Base-by-base conservation (phyloP, 92 coral and sea anemone genomes). In the Porites evermanni region DNA sequence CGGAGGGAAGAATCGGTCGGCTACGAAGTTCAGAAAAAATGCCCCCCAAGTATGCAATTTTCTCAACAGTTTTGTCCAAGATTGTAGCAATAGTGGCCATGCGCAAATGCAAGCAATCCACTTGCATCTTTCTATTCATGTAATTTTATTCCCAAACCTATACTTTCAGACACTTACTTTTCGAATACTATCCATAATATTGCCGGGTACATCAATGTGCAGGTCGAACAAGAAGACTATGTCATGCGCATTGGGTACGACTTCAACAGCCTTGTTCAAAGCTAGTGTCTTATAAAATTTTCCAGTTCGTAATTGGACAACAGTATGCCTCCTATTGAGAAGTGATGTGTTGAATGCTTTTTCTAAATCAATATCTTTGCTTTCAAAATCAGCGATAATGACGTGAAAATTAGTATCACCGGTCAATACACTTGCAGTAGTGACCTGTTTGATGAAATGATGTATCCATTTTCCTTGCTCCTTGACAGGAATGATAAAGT, bases 201-300 rank as follows among this genome's bases (percentile, higher is more conserved):
- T 51, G 12, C 23, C 60, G 7, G 82, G 88, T 2, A 84, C n/a
- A 8, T 12, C 82, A 54, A 74, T 56, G 58, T 84, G 82, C 11
- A 84, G 56, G 24, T 84, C 88, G 72, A 78, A 75, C 74, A 84
- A 44, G 58, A 84, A 78, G 13, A 84, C 56, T 72, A 84, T 84
- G 56, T 53, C 75, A 64, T 50, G 74, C 14, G 82, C 47, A 64
- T 75, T 71, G 8, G 88, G 17, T 14, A 84, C 68, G 6, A 50
- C 76, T 72, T 75, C 76, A 74, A 67, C 82, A 51, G 88, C 88
- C 63, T 83, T 79, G 66, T 70, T 72, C 80, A 83, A 58, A 32
- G 79, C 87, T 7, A 70, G 81, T 32, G 87, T 83, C 58, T 70
- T 78, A 17, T 83, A 79, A 73, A 53, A 74, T 29, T 66, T 50